Conservation (phyloP, 2,113 vertebrate genomes). For the Thamnophis sirtalis region DNA sequence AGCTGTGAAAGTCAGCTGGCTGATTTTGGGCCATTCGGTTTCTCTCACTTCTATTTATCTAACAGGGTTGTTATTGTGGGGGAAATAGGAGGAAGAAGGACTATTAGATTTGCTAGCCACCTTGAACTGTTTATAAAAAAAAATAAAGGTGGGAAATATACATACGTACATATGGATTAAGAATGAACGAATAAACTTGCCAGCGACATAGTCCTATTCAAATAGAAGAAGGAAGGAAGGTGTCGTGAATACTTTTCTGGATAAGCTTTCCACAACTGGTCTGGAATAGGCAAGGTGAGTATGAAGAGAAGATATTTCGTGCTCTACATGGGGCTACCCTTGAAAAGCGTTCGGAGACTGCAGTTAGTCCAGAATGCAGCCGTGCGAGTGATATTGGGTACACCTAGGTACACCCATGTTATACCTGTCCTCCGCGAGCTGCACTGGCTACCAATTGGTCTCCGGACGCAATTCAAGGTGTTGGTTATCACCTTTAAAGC, state of each 20-base stretch:
- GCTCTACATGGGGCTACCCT: too few relatives aligned
- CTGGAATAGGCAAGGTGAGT: too few relatives aligned
- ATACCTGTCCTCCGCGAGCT: too few relatives aligned
- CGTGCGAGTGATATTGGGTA: too few relatives aligned
- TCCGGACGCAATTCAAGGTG: too few relatives aligned
- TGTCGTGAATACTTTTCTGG: background rate
- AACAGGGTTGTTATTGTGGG: background rate
- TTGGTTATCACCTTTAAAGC: too few relatives aligned
- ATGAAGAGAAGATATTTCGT: background rate
- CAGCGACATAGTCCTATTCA: background rate
- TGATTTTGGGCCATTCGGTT: background rate
- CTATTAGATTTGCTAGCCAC: background rate
- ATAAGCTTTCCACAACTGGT: too few relatives aligned
- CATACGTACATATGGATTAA: background rate
- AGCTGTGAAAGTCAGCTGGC: background rate
- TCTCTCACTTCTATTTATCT: background rate
- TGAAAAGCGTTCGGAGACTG: too few relatives aligned
- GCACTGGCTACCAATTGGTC: too few relatives aligned
- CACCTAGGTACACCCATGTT: too few relatives aligned
- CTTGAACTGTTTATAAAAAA: too few relatives aligned
- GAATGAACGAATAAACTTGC: background rate
- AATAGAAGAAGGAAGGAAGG: background rate
- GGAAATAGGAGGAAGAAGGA: background rate
- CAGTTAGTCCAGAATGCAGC: too few relatives aligned
- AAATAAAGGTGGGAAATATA: background rate